A percentile compares a stretch with the other conserved stretches of the same genome.
Evolutionary conservation across 2,888 invertebrate genomes (phyloP).

Genomic region (Scelioninae gen. 1): DNA sequence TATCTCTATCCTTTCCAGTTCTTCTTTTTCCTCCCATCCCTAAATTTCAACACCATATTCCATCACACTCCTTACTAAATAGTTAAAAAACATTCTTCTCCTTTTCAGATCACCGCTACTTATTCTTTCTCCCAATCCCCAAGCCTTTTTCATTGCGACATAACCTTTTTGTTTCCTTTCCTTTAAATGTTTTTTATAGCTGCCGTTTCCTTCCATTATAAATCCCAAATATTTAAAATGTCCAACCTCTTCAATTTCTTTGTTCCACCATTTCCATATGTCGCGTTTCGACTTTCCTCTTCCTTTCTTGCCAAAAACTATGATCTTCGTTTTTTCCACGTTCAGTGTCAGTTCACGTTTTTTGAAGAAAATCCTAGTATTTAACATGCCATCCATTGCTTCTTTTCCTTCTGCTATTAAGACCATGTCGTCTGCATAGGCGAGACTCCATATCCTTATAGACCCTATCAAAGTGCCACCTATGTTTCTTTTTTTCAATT

Average conservation of each 20-base stretch:
- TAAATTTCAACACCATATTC: not conserved
- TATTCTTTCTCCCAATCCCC: too few species aligned
- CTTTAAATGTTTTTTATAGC: not conserved
- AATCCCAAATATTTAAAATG: too few species aligned
- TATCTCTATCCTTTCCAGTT: not conserved
- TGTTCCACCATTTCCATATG: constrained; percentile 11
- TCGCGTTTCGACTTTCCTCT: too few species aligned
- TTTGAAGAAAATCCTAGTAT: too few species aligned
- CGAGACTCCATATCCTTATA: too few species aligned
- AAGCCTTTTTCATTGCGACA: too few species aligned
- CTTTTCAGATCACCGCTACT: not conserved
- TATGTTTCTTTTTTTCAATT: too few species aligned
- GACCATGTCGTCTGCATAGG: too few species aligned
- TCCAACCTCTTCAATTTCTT: constrained; percentile 9
- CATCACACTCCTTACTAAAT: not conserved
- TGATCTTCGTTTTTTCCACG: not conserved
- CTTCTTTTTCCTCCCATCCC: constrained; percentile 2
- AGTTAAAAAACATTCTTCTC: too few species aligned
- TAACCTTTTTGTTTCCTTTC: too few species aligned
- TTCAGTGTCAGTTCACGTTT: not conserved
- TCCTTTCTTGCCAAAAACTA: not conserved
- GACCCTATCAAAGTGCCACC: too few species aligned
- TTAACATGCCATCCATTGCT: too few species aligned
- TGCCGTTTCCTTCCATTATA: constrained; percentile 10
- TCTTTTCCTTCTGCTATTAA: not conserved